Conservation (phyloP, 2,113 vertebrate genomes). For the Hyla sarda region DNA sequence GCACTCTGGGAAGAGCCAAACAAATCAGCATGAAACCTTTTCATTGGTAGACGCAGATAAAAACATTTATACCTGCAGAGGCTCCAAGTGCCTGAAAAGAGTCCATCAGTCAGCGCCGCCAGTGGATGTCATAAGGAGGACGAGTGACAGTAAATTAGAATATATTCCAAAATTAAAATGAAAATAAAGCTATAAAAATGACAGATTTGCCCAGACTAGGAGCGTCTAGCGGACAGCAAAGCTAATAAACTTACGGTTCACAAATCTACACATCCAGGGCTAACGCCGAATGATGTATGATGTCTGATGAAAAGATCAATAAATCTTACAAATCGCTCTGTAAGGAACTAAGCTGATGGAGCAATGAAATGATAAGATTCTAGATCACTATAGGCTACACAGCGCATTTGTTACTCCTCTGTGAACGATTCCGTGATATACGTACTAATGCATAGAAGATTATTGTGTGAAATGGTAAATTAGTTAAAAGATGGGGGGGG, state of each 20-base stretch:
- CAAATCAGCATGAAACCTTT: neutral
- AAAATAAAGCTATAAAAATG: conserved; percentile 29
- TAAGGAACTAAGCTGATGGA: neutral
- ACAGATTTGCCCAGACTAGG: neutral
- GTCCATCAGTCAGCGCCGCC: neutral
- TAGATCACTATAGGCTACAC: neutral
- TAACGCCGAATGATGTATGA: neutral
- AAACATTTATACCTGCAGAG: neutral
- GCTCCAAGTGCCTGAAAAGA: conserved; percentile 5
- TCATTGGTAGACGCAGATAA: conserved; percentile 27
- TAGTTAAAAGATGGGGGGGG: no score
- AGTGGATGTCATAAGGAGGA: neutral
- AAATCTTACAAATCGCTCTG: conserved; percentile 10
- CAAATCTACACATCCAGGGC: neutral
- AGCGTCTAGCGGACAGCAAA: neutral
- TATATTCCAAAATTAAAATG: conserved; percentile 30
- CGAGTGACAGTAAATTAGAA: neutral
- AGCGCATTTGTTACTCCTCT: neutral
- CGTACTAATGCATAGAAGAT: neutral
- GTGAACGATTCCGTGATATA: neutral
- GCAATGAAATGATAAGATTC: neutral
- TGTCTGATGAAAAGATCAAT: neutral
- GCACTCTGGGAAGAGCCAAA: neutral
- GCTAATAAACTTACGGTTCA: conserved; percentile 41
- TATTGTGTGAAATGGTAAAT: neutral